These are phyloP conservation scores for Sardina pilchardus DNA, from an alignment of 2,113 vertebrate genomes.

Conservation along the genomic window DNA sequence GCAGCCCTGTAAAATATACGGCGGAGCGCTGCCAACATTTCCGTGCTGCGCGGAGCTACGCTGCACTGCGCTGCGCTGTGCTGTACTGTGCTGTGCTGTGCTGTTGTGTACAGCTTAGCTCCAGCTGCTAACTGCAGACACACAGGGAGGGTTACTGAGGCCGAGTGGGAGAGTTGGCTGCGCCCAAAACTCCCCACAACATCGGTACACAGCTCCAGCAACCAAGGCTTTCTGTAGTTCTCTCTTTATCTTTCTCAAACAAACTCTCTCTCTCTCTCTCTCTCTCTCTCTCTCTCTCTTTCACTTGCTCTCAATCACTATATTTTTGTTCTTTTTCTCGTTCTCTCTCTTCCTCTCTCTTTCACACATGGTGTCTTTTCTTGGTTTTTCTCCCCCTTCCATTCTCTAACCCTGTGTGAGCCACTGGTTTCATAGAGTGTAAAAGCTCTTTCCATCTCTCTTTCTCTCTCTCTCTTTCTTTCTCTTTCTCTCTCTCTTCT, in stretches of 20 bases:
- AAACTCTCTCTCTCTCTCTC: neutral
- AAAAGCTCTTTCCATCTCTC: neutral
- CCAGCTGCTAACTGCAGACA: constrained; percentile 36
- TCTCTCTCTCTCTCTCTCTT: neutral
- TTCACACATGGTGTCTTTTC: neutral
- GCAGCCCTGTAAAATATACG: constrained; percentile 56
- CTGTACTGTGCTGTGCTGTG: neutral
- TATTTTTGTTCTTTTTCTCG: neutral
- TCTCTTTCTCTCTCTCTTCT: neutral
- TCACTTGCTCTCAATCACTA: no score
- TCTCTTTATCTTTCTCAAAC: no score
- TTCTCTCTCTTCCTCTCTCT: neutral
- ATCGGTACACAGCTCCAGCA: neutral
- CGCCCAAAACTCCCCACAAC: constrained; percentile 28
- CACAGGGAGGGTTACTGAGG: neutral
- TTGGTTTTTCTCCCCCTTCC: neutral
- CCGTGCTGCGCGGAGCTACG: constrained; percentile 8
- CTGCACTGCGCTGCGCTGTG: no score
- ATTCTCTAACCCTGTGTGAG: neutral
- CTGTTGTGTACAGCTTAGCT: constrained; percentile 37
- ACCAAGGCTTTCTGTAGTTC: neutral
- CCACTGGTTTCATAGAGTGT: no score
- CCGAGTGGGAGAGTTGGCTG: neutral
- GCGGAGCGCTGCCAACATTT: constrained; percentile 50
- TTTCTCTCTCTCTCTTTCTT: neutral